Conservation (phyloP, 2,888 invertebrate species). For the Ephialtes manifestator region DNA sequence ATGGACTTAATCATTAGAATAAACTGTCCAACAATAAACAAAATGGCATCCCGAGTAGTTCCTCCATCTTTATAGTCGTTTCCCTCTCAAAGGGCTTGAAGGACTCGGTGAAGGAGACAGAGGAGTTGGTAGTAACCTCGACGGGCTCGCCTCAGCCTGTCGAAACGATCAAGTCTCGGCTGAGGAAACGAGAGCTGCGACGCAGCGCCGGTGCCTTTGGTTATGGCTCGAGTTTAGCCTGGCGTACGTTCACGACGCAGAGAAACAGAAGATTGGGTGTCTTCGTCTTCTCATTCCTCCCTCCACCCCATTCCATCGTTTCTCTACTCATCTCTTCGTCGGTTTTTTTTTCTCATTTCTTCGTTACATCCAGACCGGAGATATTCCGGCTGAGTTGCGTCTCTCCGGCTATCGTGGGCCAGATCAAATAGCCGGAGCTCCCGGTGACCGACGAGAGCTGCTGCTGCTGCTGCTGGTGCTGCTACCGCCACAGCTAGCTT, state of each 20-base stretch:
- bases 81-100: not conserved
- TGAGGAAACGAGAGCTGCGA: conserved; percentile 9
- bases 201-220: conserved; percentile 42
- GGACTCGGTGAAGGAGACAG: not conserved
- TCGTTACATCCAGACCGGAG: conserved; percentile 72
- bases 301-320: conserved; percentile 12
- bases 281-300: conserved; percentile 45
- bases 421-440: conserved; percentile 81
- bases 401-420: conserved; percentile 81
- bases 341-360: conserved; percentile 67
- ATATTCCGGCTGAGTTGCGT: conserved; percentile 84
- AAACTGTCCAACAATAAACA: not conserved
- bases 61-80: not conserved
- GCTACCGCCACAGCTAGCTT: conserved; percentile 3
- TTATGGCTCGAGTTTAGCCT: conserved; percentile 42
- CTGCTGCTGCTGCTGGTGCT: conserved; percentile 6
- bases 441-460: conserved; percentile 69
- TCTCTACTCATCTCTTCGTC: conserved; percentile 40
- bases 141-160: conserved; percentile 19
- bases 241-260: conserved; percentile 39
- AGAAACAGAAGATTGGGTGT: conserved; percentile 45
- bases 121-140: conserved; percentile 12
- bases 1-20: not conserved
- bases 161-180: conserved; percentile 37
- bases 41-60: not conserved